Evolutionary conservation across 2,888 invertebrate genomes (phyloP).

Genomic region (Phyto melanocephala): DNA sequence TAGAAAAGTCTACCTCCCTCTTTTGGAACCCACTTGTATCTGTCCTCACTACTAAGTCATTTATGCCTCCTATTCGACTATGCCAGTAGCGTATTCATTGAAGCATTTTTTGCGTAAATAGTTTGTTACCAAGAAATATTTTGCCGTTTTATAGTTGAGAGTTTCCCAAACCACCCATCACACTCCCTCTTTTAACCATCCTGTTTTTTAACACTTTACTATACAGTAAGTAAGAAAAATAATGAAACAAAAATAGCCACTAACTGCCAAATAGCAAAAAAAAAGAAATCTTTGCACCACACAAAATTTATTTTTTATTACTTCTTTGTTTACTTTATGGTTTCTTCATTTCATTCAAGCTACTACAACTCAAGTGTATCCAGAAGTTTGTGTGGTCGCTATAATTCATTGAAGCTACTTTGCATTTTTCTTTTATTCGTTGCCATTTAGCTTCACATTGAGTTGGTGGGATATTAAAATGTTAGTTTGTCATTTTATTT

Average conservation of each 20-base stretch:
- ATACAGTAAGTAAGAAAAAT: neutral
- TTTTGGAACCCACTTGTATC: too few relatives aligned
- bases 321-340: neutral
- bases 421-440: neutral
- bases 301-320: neutral
- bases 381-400: slow-evolving; percentile 9
- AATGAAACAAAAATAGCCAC: neutral
- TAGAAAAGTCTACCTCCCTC: too few relatives aligned
- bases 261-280: slow-evolving; percentile 22
- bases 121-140: neutral
- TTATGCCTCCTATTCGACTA: too few relatives aligned
- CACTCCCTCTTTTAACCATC: neutral
- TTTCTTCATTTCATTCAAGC: slow-evolving; percentile 4
- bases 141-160: slow-evolving; percentile 22
- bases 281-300: neutral
- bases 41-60: too few relatives aligned
- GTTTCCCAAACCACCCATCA: neutral
- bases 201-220: too few relatives aligned
- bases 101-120: slow-evolving; percentile 7
- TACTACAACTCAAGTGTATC: slow-evolving; percentile 46
- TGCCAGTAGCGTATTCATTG: neutral
- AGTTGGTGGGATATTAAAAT: neutral
- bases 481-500: neutral
- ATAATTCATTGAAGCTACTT: neutral
- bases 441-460: neutral